These are phyloP conservation scores for Lepidotrigona ventralis DNA, from an alignment of 1,140 invertebrate genomes.

Conservation along the genomic window DNA sequence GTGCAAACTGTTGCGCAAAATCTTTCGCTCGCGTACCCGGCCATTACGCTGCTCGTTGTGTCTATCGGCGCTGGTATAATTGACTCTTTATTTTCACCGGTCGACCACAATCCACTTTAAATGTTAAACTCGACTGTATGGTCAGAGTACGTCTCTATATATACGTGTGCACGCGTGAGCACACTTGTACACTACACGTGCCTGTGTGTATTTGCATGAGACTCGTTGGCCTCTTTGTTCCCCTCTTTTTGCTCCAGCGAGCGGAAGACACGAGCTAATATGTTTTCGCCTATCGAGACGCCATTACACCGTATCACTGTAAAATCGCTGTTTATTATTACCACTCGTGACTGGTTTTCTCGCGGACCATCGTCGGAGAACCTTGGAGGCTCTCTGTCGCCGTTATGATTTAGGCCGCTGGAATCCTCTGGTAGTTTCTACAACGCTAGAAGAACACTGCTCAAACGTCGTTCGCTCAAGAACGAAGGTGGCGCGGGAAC, in stretches of 20 bases:
- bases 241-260: constrained; percentile 8
- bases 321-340: constrained; percentile 11
- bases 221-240: constrained; percentile 1
- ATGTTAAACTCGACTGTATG: constrained; percentile 22
- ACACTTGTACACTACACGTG: neutral
- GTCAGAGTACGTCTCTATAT: neutral
- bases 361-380: neutral
- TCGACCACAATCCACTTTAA: constrained; percentile 36
- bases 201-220: neutral
- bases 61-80: constrained; percentile 23
- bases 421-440: neutral
- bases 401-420: neutral
- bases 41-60: neutral
- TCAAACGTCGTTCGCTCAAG: neutral
- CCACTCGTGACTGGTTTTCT: neutral
- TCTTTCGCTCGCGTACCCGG: neutral
- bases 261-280: constrained; percentile 11
- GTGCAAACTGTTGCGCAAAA: constrained; percentile 15
- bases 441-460: neutral
- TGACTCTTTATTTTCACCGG: constrained; percentile 23
- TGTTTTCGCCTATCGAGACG: constrained; percentile 27
- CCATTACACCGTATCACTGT: constrained; percentile 3
- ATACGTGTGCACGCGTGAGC: neutral
- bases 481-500: no score
- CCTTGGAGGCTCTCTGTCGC: neutral